Conservation (phyloP, 2,113 vertebrate species). For the Mustelus asterias region DNA sequence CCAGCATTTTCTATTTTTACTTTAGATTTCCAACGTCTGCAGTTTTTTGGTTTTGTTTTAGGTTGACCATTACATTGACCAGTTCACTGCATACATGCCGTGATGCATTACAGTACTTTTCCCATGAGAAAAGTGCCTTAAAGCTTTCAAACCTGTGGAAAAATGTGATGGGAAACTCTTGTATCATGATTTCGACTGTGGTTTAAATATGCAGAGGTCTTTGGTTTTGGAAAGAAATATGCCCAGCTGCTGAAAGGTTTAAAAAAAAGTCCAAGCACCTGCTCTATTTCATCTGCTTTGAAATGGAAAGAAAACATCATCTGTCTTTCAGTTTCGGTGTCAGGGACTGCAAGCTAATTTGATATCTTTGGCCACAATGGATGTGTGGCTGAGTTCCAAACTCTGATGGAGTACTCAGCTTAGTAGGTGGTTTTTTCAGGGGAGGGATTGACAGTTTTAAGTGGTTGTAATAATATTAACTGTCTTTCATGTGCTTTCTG, state of each 20-base stretch:
- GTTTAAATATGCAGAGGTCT: background rate
- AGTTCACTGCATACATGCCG: too few relatives aligned
- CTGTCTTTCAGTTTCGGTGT: background rate
- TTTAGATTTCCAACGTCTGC: too few relatives aligned
- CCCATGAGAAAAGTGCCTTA: too few relatives aligned
- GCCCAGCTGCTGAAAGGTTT: background rate
- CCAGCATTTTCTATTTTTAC: too few relatives aligned
- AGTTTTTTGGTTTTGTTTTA: too few relatives aligned
- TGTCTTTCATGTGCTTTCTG: background rate
- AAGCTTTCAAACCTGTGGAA: too few relatives aligned
- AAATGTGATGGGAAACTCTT: too few relatives aligned
- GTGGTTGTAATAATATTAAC: background rate
- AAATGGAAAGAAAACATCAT: background rate
- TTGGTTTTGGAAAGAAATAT: background rate
- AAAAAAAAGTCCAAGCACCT: background rate
- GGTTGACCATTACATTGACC: too few relatives aligned
- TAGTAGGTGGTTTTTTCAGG: background rate
- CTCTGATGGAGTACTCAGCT: background rate
- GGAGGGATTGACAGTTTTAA: background rate
- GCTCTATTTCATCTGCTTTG: background rate
- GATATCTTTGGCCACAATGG: background rate
- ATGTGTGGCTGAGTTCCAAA: background rate
- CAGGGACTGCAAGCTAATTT: background rate
- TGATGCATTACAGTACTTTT: too few relatives aligned
- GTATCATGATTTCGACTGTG: too few relatives aligned